Conservation (phyloP, 2,888 invertebrate species). For the Hyposoter didymator region DNA sequence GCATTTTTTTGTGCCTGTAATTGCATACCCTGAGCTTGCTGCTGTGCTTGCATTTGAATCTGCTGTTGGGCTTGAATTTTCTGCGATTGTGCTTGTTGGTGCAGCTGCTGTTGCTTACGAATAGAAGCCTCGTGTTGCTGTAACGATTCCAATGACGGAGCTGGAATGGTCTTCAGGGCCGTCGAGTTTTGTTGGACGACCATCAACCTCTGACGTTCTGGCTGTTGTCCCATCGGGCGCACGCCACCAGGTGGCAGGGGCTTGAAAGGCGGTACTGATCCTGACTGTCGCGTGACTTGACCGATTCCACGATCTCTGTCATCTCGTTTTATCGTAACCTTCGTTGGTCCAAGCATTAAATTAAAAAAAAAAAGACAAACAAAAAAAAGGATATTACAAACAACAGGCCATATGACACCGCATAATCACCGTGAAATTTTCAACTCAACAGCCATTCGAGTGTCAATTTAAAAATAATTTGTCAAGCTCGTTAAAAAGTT, state of each 20-base stretch:
- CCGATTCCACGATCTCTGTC: slow-evolving; percentile 44
- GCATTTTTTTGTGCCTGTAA: slow-evolving; percentile 61
- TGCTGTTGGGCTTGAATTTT: slow-evolving; percentile 78
- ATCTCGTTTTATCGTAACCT: slow-evolving; percentile 59
- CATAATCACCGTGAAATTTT: background rate
- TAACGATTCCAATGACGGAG: slow-evolving; percentile 71
- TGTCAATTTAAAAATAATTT: background rate
- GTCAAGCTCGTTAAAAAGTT: background rate
- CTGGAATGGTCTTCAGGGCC: slow-evolving; percentile 74
- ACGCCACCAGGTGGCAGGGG: slow-evolving; percentile 88
- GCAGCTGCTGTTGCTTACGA: slow-evolving; percentile 74
- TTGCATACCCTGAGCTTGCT: slow-evolving; percentile 79
- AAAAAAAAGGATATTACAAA: background rate
- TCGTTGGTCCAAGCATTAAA: background rate
- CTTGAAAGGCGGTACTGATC: slow-evolving; percentile 90
- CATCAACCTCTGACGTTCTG: slow-evolving; percentile 83
- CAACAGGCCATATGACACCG: background rate
- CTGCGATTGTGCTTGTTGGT: slow-evolving; percentile 75
- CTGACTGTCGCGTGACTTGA: slow-evolving; percentile 58
- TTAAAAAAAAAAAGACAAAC: background rate
- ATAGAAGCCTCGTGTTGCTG: slow-evolving; percentile 75
- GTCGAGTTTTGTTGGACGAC: slow-evolving; percentile 81
- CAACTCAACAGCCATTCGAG: background rate
- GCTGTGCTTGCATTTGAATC: slow-evolving; percentile 76
- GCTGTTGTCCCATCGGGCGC: slow-evolving; percentile 88